These are phyloP conservation scores for Elegia similella DNA, from an alignment of 2,888 invertebrate genomes.

Conservation along the genomic window DNA sequence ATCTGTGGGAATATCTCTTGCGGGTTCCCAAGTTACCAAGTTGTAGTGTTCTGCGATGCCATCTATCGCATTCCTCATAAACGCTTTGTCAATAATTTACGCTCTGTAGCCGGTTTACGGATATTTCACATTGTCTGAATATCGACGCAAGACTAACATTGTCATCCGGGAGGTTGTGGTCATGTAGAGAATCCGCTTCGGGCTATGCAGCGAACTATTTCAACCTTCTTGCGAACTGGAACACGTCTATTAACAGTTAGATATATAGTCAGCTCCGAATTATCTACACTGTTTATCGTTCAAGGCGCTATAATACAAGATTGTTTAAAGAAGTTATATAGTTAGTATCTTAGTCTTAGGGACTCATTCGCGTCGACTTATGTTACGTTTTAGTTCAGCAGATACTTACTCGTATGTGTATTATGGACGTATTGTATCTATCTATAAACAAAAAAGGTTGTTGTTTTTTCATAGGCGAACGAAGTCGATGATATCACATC, in stretches of 20 bases:
- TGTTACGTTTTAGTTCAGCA: too few species aligned
- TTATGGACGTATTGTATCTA: too few species aligned
- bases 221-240: slow-evolving; percentile 34
- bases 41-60: slow-evolving; percentile 9
- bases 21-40: slow-evolving; percentile 27
- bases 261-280: slow-evolving; percentile 1
- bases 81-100: slow-evolving; percentile 58
- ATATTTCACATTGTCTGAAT: slow-evolving; percentile 64
- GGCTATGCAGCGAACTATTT: slow-evolving; percentile 53
- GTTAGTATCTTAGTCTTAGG: too few species aligned
- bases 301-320: not conserved
- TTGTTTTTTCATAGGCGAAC: too few species aligned
- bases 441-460: too few species aligned
- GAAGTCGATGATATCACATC: too few species aligned
- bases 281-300: not conserved
- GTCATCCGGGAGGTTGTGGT: slow-evolving; percentile 54
- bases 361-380: too few species aligned
- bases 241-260: slow-evolving; percentile 17
- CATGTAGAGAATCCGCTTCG: slow-evolving; percentile 42
- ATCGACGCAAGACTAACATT: slow-evolving; percentile 53
- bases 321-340: too few species aligned
- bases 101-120: slow-evolving; percentile 49
- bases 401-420: too few species aligned
- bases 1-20: not conserved
- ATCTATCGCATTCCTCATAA: slow-evolving; percentile 40